phyloP scores from a whole-genome alignment of 2,888 invertebrate species.

The Slavum lentiscoides region DNA sequence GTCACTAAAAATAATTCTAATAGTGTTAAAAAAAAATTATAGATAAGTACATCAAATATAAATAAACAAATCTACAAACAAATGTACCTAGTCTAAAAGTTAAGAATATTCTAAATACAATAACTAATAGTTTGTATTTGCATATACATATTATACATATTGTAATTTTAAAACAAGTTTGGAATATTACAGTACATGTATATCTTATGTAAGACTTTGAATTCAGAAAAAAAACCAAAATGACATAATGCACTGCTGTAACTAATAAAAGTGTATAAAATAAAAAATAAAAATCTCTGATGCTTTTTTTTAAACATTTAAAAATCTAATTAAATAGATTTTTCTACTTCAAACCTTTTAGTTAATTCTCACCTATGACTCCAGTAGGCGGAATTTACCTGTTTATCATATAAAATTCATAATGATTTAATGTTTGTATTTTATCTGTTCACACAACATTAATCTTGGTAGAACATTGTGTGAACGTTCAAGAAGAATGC shows the following conservation, averaged over 20 bases:
- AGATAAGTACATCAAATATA: neutral
- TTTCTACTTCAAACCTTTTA: slow-evolving; percentile 9
- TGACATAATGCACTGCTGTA: no score
- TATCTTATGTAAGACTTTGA: no score
- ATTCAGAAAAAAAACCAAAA: no score
- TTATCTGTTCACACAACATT: neutral
- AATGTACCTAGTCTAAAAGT: no score
- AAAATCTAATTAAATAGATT: slow-evolving; percentile 1
- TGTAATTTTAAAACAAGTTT: neutral
- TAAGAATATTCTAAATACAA: neutral
- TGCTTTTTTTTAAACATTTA: neutral
- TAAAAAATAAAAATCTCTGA: neutral
- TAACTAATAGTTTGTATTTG: neutral
- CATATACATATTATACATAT: neutral
- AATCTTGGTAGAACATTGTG: neutral
- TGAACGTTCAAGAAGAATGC: slow-evolving; percentile 8
- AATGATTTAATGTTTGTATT: neutral
- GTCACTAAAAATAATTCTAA: neutral
- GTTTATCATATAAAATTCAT: slow-evolving; percentile 5
- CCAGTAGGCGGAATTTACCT: slow-evolving; percentile 11
- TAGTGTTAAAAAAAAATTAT: neutral
- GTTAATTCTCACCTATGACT: slow-evolving; percentile 35
- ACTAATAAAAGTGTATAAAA: no score
- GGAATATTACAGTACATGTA: neutral
- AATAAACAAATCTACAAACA: no score